Percentiles rank a stretch among this genome's conserved stretches.
Evolutionary conservation across 2,113 vertebrate species (phyloP).

Genomic region (Gopherus flavomarginatus): DNA sequence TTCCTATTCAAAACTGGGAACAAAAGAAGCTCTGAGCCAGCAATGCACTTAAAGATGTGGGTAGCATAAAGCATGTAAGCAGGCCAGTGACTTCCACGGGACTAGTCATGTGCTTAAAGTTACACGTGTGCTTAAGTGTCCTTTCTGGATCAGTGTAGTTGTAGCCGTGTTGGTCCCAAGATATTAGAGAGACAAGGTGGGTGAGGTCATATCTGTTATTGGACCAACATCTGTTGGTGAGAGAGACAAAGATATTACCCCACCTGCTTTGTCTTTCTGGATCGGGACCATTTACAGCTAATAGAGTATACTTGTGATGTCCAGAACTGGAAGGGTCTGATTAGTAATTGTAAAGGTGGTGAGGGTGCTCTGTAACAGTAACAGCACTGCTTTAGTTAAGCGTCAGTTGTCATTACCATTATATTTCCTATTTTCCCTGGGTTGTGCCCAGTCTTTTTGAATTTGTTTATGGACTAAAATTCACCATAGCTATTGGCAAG

Average conservation of each 20-base stretch:
- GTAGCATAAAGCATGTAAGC: background rate
- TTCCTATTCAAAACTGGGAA: background rate
- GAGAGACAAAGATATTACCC: background rate
- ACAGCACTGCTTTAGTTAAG: background rate
- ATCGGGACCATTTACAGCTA: background rate
- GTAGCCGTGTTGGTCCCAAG: background rate
- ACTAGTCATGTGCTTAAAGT: background rate
- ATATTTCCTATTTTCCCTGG: background rate
- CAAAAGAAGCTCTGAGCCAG: background rate
- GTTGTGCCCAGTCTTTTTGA: background rate
- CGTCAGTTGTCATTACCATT: background rate
- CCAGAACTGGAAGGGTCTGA: background rate
- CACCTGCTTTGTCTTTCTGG: background rate
- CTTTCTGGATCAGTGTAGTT: background rate
- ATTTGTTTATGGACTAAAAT: background rate
- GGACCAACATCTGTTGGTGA: background rate
- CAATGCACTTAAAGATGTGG: background rate
- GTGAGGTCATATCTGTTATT: background rate
- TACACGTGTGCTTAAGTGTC: background rate
- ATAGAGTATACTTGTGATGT: background rate
- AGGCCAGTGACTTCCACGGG: background rate
- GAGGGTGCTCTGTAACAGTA: background rate
- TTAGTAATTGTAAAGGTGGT: fast-evolving
- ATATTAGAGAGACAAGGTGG: background rate
- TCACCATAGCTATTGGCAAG: background rate